Conservation (phyloP, 2,113 vertebrate species). For the Hippocampus mohnikei region DNA sequence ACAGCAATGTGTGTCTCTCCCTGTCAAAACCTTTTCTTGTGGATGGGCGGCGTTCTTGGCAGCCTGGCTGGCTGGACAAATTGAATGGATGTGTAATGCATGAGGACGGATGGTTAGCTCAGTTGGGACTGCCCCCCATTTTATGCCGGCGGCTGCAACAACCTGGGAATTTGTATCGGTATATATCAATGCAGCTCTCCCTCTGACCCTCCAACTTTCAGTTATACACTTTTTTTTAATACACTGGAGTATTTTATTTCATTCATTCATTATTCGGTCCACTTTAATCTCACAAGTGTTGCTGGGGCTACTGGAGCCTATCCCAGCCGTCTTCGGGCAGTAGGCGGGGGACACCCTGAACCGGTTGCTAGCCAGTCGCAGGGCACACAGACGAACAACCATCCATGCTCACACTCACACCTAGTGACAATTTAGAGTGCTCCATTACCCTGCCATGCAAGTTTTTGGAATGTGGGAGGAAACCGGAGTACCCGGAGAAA, state of each 20-base stretch:
- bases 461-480: too few relatives aligned
- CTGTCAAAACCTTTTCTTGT: slow-evolving; percentile 37
- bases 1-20: slow-evolving; percentile 11
- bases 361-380: too few relatives aligned
- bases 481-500: too few relatives aligned
- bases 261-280: neutral
- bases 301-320: too few relatives aligned
- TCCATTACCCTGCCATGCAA: too few relatives aligned
- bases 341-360: too few relatives aligned
- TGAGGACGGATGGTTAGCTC: slow-evolving; percentile 29
- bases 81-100: slow-evolving; percentile 44
- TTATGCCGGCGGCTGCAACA: slow-evolving; percentile 12
- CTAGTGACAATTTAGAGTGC: too few relatives aligned
- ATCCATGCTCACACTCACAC: too few relatives aligned
- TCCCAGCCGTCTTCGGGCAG: too few relatives aligned
- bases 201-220: slow-evolving; percentile 4
- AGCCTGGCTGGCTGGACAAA: slow-evolving; percentile 28
- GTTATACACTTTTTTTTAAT: neutral
- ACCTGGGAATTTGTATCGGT: slow-evolving; percentile 17
- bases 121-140: slow-evolving; percentile 27
- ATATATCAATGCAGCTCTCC: neutral
- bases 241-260: neutral
- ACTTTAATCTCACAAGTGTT: too few relatives aligned
- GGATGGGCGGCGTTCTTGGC: slow-evolving; percentile 27
- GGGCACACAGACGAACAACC: too few relatives aligned